A percentile compares a stretch with the other conserved stretches of the same genome.
These are phyloP conservation scores for Drosophila fulvimacula DNA, from an alignment of 2,888 invertebrate genomes.

Conservation along the genomic window DNA sequence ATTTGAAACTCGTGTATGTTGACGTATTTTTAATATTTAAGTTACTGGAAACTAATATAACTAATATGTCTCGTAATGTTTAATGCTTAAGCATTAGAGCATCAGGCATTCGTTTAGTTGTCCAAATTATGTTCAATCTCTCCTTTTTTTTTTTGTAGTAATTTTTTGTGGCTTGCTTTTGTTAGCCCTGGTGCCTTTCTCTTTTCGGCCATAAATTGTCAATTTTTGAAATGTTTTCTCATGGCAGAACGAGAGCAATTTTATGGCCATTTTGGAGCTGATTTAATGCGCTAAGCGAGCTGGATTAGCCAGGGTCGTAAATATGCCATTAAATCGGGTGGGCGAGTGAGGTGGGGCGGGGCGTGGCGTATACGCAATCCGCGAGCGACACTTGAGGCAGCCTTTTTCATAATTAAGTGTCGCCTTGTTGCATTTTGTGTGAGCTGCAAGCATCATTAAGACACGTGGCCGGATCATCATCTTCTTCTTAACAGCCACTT, in stretches of 20 bases:
- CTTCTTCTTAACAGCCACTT: conserved; percentile 74
- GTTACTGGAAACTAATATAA: too few relatives aligned
- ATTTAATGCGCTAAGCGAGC: conserved; percentile 74
- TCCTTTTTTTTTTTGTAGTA: conserved; percentile 17
- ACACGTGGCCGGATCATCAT: conserved; percentile 61
- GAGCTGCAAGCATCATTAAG: conserved; percentile 72
- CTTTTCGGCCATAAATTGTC: conserved; percentile 67
- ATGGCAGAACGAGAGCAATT: conserved; percentile 55
- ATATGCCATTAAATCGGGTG: conserved; percentile 47
- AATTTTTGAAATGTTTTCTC: conserved; percentile 70
- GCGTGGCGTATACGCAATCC: conserved; percentile 35
- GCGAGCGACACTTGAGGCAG: conserved; percentile 57
- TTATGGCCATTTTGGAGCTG: conserved; percentile 75
- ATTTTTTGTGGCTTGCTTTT: not conserved
- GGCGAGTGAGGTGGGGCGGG: not conserved
- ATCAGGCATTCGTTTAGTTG: not conserved
- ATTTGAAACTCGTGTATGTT: too few relatives aligned
- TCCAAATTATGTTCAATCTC: not conserved
- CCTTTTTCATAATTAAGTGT: conserved; percentile 74
- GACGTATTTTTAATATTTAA: too few relatives aligned
- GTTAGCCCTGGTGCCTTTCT: not conserved
- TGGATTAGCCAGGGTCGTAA: conserved; percentile 68
- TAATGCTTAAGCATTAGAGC: not conserved
- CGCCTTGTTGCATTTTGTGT: conserved; percentile 48
- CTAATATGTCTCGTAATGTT: too few relatives aligned